Percentiles rank a stretch among this genome's conserved stretches.
phyloP scores from a whole-genome alignment of 2,888 invertebrate genomes.

The Lithophane semibrunnea region DNA sequence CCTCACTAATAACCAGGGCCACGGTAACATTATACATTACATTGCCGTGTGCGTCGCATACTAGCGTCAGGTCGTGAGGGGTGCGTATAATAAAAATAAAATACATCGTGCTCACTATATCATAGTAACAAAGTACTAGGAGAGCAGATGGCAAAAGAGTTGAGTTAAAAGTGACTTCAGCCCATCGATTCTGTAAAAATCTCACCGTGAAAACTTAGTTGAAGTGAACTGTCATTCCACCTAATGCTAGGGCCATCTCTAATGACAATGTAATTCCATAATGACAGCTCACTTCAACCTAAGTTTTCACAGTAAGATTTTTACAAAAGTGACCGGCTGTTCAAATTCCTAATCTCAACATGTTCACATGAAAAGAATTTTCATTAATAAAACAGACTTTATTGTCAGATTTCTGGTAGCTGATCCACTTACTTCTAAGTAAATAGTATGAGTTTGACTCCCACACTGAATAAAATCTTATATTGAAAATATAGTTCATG shows the following conservation, averaged over 20 bases:
- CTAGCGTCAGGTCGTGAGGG: slow-evolving; percentile 5
- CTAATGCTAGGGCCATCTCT: too few species aligned
- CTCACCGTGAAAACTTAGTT: too few species aligned
- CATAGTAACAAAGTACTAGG: background rate
- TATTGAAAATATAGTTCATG: background rate
- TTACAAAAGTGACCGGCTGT: too few species aligned
- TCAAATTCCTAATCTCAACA: background rate
- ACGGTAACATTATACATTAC: slow-evolving; percentile 45
- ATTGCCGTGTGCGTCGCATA: slow-evolving; percentile 28
- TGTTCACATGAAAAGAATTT: background rate
- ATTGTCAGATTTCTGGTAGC: too few species aligned
- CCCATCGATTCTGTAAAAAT: too few species aligned
- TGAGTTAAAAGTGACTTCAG: background rate
- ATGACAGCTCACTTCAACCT: too few species aligned
- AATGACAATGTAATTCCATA: too few species aligned
- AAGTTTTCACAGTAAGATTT: too few species aligned
- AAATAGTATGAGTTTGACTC: too few species aligned
- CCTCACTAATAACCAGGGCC: slow-evolving; percentile 53
- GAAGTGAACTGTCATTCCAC: too few species aligned
- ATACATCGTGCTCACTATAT: slow-evolving; percentile 20
- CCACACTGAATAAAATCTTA: background rate
- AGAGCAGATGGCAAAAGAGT: background rate
- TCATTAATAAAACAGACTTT: too few species aligned
- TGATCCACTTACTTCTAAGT: too few species aligned
- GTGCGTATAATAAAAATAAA: slow-evolving; percentile 36